These are phyloP conservation scores for Catostomus latipinnis DNA, from an alignment of 2,797 vertebrate genomes.

Conservation along the genomic window DNA sequence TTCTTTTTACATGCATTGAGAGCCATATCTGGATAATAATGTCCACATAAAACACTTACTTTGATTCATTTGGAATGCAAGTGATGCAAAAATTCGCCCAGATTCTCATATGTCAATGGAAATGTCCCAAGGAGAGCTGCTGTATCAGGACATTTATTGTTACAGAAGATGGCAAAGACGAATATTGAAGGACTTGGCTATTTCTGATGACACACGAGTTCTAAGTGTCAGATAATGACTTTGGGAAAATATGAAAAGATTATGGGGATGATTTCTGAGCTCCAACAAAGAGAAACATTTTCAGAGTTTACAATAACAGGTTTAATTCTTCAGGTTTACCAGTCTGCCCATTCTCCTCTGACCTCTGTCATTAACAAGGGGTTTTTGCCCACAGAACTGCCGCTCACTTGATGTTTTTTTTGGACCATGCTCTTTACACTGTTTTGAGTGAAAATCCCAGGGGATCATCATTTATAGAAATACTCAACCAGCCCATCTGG, in stretches of 20 bases:
- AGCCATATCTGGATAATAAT: conserved; percentile 54
- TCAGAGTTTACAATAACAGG: conserved; percentile 25
- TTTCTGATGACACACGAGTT: conserved; percentile 39
- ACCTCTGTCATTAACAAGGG: no score
- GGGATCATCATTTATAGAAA: no score
- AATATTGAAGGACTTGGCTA: conserved; percentile 26
- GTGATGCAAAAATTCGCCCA: conserved; percentile 58
- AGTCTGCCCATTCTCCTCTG: no score
- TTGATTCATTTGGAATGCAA: conserved; percentile 57
- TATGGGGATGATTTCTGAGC: conserved; percentile 15
- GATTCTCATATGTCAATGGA: conserved; percentile 70
- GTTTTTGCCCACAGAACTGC: no score
- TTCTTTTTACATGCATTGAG: conserved; percentile 57
- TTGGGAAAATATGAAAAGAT: neutral
- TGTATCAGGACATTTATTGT: conserved; percentile 66
- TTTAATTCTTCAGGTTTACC: neutral
- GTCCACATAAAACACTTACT: conserved; percentile 49
- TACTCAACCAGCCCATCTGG: no score
- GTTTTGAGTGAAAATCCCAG: no score
- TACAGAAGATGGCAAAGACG: conserved; percentile 34
- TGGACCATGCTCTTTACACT: no score
- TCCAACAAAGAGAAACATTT: neutral
- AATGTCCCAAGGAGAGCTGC: conserved; percentile 60
- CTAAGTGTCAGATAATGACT: conserved; percentile 16
- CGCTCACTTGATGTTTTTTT: no score